These are phyloP conservation scores for Calameuta idolon DNA, from an alignment of 2,888 invertebrate genomes.

Conservation along the genomic window DNA sequence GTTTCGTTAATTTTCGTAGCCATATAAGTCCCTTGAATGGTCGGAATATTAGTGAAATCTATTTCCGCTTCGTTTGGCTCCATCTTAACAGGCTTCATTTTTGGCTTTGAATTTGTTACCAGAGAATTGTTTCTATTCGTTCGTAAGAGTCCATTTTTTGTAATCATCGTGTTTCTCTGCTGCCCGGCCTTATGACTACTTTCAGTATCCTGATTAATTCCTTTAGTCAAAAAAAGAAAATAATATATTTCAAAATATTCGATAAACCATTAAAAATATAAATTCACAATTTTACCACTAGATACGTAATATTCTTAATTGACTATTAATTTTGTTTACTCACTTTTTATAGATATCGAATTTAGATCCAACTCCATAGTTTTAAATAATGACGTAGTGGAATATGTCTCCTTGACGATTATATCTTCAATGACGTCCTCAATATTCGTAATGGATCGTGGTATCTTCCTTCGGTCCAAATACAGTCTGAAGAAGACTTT, in stretches of 20 bases:
- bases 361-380: slow-evolving; percentile 81
- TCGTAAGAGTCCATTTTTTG: slow-evolving; percentile 59
- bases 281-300: neutral
- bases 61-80: slow-evolving; percentile 56
- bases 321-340: slow-evolving; percentile 46
- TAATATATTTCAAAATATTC: neutral
- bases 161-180: slow-evolving; percentile 62
- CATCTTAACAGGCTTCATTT: slow-evolving; percentile 43
- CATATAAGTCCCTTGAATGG: slow-evolving; percentile 62
- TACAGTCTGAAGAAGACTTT: slow-evolving; percentile 83
- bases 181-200: slow-evolving; percentile 39
- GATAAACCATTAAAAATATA: neutral
- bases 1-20: slow-evolving; percentile 57
- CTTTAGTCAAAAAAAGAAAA: slow-evolving; percentile 35
- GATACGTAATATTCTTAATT: neutral
- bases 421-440: slow-evolving; percentile 82
- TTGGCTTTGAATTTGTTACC: slow-evolving; percentile 49
- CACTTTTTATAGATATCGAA: slow-evolving; percentile 78
- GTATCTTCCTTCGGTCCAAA: slow-evolving; percentile 84
- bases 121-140: slow-evolving; percentile 56
- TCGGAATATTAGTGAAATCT: slow-evolving; percentile 61
- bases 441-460: slow-evolving; percentile 80
- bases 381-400: slow-evolving; percentile 79
- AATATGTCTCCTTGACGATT: slow-evolving; percentile 79
- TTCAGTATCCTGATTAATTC: slow-evolving; percentile 48